Evolutionary conservation across 2,113 vertebrate genomes (phyloP).

Genomic region (Ifrita kowaldi): DNA sequence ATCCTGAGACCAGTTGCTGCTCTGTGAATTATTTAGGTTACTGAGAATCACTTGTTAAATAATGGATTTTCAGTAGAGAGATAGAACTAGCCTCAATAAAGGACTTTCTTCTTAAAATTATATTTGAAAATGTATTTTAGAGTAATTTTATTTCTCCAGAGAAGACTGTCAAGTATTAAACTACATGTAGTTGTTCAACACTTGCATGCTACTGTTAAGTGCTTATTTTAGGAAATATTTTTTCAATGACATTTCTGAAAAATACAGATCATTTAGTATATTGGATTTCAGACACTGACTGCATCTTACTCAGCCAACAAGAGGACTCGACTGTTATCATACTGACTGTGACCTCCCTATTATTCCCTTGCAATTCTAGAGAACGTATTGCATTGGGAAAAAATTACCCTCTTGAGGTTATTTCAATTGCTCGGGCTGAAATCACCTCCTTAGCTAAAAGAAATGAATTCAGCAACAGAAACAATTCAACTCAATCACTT

Average conservation of each 20-base stretch:
- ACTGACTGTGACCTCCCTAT: neutral
- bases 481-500: neutral
- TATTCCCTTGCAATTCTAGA: conserved; percentile 11
- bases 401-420: neutral
- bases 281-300: neutral
- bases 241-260: neutral
- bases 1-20: neutral
- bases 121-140: neutral
- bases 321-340: neutral
- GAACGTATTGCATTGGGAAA: neutral
- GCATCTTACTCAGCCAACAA: neutral
- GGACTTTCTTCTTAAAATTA: neutral
- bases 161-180: neutral
- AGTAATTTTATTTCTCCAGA: neutral
- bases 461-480: neutral
- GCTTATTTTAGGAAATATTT: neutral
- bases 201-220: neutral
- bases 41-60: neutral
- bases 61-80: neutral
- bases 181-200: neutral
- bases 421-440: neutral
- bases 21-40: neutral
- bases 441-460: neutral
- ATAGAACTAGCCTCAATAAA: neutral
- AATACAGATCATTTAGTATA: neutral